Evolutionary conservation across 2,797 vertebrate species (phyloP).

Genomic region (Sebastes wilsoni): DNA sequence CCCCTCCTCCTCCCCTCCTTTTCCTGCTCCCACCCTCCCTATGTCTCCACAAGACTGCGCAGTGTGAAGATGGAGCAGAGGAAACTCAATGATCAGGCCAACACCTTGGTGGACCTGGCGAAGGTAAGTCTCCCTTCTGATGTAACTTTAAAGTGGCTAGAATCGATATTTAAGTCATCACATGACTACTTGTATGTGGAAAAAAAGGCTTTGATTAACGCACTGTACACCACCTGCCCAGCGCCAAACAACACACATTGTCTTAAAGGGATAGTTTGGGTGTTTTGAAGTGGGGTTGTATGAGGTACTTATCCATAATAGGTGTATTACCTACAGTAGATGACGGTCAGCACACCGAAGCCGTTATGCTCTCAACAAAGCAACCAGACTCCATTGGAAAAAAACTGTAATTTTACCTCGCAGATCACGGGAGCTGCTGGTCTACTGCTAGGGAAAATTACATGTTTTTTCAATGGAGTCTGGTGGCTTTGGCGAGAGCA

Average conservation of each 20-base stretch:
- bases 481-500: not conserved
- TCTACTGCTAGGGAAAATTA: not conserved
- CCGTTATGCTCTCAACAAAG: not conserved
- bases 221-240: not conserved
- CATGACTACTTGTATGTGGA: not conserved
- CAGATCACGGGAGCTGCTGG: too few relatives aligned
- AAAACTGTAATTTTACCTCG: too few relatives aligned
- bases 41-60: conserved; percentile 80
- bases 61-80: conserved; percentile 97
- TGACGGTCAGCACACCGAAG: too few relatives aligned
- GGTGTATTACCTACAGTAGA: too few relatives aligned
- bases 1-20: conserved; percentile 25
- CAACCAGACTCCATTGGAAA: not conserved
- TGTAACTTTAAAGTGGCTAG: not conserved
- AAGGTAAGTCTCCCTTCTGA: conserved; percentile 79
- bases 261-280: not conserved
- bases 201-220: not conserved
- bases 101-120: conserved; percentile 92
- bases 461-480: not conserved
- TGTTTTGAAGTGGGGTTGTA: not conserved
- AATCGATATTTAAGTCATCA: not conserved
- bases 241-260: not conserved
- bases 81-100: conserved; percentile 94
- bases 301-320: too few relatives aligned
- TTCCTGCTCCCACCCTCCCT: conserved; percentile 9